Evolutionary conservation across 2,113 vertebrate genomes (phyloP).

Genomic region (Trichechus manatus): DNA sequence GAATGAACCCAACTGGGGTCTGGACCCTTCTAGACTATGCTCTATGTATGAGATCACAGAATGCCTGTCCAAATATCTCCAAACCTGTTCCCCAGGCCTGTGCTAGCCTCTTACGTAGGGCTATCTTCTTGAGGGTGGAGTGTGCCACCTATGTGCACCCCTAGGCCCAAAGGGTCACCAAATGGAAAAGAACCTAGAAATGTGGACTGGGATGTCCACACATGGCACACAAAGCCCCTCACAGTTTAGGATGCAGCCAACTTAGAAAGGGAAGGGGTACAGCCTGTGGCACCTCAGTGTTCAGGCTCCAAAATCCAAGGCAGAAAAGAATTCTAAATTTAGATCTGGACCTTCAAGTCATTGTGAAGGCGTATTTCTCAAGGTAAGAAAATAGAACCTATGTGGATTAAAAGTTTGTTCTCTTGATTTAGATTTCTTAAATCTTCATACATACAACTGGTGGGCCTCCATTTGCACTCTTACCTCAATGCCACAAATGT

Average conservation of each 20-base stretch:
- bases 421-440: neutral
- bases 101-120: neutral
- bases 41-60: neutral
- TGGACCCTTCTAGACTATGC: neutral
- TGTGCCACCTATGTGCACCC: fast-evolving
- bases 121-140: neutral
- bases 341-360: neutral
- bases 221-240: neutral
- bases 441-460: neutral
- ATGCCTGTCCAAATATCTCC: neutral
- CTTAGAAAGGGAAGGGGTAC: neutral
- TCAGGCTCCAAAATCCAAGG: neutral
- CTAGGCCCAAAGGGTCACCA: neutral
- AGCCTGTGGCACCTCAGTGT: neutral
- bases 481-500: neutral
- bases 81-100: neutral
- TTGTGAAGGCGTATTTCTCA: neutral
- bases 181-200: neutral
- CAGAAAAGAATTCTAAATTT: neutral
- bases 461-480: neutral
- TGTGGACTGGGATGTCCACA: neutral
- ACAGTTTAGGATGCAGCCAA: no score
- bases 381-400: neutral
- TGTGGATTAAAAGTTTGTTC: neutral
- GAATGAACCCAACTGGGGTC: fast-evolving